Evolutionary conservation across 64 coral and sea anemone species (phyloP).

Genomic region (Dendronephthya gigantea): DNA sequence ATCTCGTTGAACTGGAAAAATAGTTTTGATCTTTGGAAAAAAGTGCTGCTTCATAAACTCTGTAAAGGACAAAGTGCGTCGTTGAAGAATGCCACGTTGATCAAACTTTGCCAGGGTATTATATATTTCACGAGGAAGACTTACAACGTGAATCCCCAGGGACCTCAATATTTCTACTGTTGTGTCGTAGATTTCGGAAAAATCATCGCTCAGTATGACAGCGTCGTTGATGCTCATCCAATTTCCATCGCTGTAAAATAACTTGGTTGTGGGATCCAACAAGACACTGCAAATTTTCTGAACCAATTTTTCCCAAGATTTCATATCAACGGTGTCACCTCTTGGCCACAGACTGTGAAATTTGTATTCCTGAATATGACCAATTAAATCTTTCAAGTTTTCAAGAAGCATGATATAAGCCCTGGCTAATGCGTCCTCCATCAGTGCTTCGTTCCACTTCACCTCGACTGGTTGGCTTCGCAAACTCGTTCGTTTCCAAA

Average conservation of each 20-base stretch:
- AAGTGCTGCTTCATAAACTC: neutral
- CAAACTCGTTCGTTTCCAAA: slow-evolving; percentile 62
- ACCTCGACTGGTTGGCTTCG: slow-evolving; percentile 58
- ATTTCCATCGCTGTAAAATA: slow-evolving; percentile 45
- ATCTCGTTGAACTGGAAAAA: neutral
- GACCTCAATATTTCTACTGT: neutral
- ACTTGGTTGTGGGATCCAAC: slow-evolving; percentile 18
- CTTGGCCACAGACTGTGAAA: slow-evolving; percentile 77
- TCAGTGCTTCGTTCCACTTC: slow-evolving; percentile 72
- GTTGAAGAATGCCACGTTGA: neutral
- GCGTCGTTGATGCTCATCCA: neutral
- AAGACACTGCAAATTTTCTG: slow-evolving; percentile 46
- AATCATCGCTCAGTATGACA: neutral
- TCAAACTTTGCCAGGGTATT: neutral
- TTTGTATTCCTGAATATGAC: slow-evolving; percentile 43
- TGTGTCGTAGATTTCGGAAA: neutral
- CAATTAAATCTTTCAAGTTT: slow-evolving; percentile 44
- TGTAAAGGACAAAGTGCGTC: neutral
- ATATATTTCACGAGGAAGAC: too few relatives aligned
- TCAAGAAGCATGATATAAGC: slow-evolving; percentile 66
- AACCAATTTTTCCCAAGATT: slow-evolving; percentile 63
- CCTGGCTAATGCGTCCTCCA: slow-evolving; percentile 77
- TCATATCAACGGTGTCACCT: slow-evolving; percentile 33
- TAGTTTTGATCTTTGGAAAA: neutral
- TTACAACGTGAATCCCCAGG: too few relatives aligned